These are phyloP conservation scores for Yasuhikotakia modesta DNA, from an alignment of 2,797 vertebrate genomes.

Conservation along the genomic window DNA sequence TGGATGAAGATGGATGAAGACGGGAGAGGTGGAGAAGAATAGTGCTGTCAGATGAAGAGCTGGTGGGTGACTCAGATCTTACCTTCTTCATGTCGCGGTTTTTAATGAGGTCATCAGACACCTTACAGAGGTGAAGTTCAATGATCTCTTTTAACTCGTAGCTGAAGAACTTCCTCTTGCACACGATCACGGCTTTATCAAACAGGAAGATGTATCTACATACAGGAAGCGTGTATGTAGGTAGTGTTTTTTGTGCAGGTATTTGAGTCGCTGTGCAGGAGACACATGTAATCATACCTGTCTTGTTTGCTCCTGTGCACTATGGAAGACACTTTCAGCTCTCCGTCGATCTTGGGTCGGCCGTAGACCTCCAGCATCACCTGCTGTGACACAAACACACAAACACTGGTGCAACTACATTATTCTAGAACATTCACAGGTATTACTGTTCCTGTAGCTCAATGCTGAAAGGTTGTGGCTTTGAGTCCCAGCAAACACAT, in stretches of 20 bases:
- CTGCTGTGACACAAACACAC: slow-evolving; percentile 81
- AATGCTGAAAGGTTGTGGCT: too few relatives aligned
- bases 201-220: slow-evolving; percentile 97
- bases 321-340: slow-evolving; percentile 94
- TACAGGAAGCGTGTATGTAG: neutral
- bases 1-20: slow-evolving; percentile 1
- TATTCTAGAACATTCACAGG: neutral
- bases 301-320: slow-evolving; percentile 96
- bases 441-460: too few relatives aligned
- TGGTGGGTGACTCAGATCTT: too few relatives aligned
- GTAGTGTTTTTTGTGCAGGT: neutral
- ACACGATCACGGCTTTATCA: slow-evolving; percentile 98
- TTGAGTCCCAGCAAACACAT: too few relatives aligned
- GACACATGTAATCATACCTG: slow-evolving; percentile 76
- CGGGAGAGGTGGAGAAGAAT: neutral
- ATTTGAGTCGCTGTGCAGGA: neutral
- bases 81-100: slow-evolving; percentile 98
- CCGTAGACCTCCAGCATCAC: slow-evolving; percentile 95
- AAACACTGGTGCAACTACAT: neutral
- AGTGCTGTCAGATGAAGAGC: too few relatives aligned
- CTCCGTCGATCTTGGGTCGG: slow-evolving; percentile 95
- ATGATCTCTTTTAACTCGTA: slow-evolving; percentile 98
- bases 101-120: slow-evolving; percentile 97
- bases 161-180: slow-evolving; percentile 93
- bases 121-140: slow-evolving; percentile 92